Evolutionary conservation across 2,888 invertebrate species (phyloP), one percentile per base, ranked within the genome.

Genomic region (Tholera decimalis): DNA sequence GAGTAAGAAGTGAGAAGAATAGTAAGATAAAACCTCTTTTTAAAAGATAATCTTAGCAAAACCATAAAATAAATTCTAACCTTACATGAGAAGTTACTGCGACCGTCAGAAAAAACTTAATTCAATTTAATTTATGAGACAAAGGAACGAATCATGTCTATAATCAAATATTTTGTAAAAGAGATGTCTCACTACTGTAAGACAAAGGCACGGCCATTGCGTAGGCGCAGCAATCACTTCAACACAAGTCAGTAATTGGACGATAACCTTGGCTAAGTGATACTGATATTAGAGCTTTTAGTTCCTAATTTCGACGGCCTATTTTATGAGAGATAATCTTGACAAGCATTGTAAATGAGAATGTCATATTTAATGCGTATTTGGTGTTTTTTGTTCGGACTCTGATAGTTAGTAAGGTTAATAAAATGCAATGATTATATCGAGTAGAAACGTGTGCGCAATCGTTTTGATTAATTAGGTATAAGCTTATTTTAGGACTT

Each of bases 111-210:
- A 26, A 46, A 46, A 18, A 15, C n/a, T 15, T 24, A 64, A 56
- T 49, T 59, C 28, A 50, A 59, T 51, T 51, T n/a, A 11, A 43
- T 53, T 59, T 33, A 59, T 41, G 51, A 77, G 55, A 61, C 26
- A 51, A 57, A 55, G 44, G 35, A 67, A 2, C 4, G 18, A 30
- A 24, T 54, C 33, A 47, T 53, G 43, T 28, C 47, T 24, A 20
- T n/a, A n/a, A n/a, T n/a, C 24, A 62, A 53, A 2, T 39, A 44
- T 47, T 73, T 63, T 77, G 66, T 57, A 50, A 67, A 64, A 73
- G 61, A 74, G 76, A 88, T 87, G 89, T 88, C 85, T 86, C 83
- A 79, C 79, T 82, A 68, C 76, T 35, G 35, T 35, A 15, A 88
- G 84, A 87, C 85, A 85, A 87, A 84, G 70, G 77, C 74, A 70